Percentiles rank a stretch among this genome's conserved stretches.
Conservation (phyloP, 2,113 vertebrate species). For the Chloropsis cyanopogon region DNA sequence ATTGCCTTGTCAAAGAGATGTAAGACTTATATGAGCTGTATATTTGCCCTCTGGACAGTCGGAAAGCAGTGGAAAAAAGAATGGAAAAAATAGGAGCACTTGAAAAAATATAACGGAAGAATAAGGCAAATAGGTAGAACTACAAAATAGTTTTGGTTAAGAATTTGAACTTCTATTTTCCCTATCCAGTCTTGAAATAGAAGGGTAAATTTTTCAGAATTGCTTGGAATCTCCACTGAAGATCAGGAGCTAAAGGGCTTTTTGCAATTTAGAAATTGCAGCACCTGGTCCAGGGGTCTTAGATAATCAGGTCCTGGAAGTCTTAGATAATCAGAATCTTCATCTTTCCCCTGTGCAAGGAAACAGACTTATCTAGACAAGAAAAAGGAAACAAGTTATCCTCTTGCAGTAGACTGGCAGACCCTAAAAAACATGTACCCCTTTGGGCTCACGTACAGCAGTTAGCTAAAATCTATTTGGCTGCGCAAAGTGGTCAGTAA, state of each 20-base stretch:
- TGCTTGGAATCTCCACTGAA: background rate
- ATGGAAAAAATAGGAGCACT: background rate
- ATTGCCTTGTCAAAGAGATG: conserved; percentile 6
- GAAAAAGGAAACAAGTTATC: background rate
- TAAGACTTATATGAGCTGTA: background rate
- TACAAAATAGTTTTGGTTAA: background rate
- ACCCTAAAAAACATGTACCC: background rate
- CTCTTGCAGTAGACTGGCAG: background rate
- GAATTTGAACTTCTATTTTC: background rate
- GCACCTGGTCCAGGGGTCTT: background rate
- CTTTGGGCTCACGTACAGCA: background rate
- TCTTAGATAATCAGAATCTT: background rate
- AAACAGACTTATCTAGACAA: background rate
- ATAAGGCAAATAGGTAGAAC: background rate
- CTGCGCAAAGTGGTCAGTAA: background rate
- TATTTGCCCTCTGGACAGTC: background rate
- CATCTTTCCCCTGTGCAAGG: background rate
- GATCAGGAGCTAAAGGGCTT: background rate
- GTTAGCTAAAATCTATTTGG: background rate
- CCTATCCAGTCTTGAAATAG: background rate
- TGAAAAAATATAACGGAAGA: background rate
- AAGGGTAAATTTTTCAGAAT: background rate
- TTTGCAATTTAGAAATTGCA: background rate
- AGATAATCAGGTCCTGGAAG: background rate
- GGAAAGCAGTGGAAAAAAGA: background rate